Percentiles rank a stretch among this genome's conserved stretches.
Evolutionary conservation across 92 coral and sea anemone species (phyloP).

Genomic region (Parazoanthus darwini): DNA sequence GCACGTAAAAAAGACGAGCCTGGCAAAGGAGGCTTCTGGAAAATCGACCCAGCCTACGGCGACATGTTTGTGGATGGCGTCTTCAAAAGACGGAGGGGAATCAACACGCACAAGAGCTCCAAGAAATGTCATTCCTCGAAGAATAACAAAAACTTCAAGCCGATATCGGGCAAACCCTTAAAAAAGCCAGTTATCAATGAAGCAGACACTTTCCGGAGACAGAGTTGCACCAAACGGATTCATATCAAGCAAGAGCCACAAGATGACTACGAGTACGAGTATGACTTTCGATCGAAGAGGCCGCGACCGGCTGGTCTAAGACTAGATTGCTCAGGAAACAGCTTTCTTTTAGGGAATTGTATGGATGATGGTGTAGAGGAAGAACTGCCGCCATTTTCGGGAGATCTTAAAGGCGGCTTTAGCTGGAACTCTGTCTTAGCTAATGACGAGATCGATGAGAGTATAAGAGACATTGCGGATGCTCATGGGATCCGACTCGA

Average conservation of each 20-base stretch:
- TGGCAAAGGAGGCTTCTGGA: conserved; percentile 98
- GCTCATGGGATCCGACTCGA: conserved; percentile 92
- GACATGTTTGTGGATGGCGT: conserved; percentile 99
- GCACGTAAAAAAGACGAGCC: conserved; percentile 96
- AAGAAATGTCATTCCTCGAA: conserved; percentile 62
- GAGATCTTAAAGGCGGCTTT: conserved; percentile 90
- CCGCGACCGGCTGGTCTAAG: conserved; percentile 61
- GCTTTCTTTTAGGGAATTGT: conserved; percentile 44
- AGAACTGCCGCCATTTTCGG: conserved; percentile 94
- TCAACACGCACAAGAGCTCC: conserved; percentile 87
- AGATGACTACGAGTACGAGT: conserved; percentile 45
- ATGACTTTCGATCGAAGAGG: conserved; percentile 58
- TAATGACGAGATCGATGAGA: conserved; percentile 79
- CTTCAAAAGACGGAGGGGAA: conserved; percentile 90
- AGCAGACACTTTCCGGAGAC: conserved; percentile 36
- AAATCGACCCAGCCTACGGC: conserved; percentile 93
- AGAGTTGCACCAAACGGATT: conserved; percentile 50
- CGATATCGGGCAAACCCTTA: conserved; percentile 49
- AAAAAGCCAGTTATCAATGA: conserved; percentile 63
- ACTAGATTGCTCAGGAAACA: conserved; percentile 56
- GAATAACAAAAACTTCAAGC: conserved; percentile 47
- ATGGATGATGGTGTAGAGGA: conserved; percentile 78
- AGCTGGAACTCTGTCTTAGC: conserved; percentile 92
- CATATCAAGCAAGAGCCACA: conserved; percentile 44
- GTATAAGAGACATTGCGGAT: conserved; percentile 89